phyloP scores from a whole-genome alignment of 2,888 invertebrate species.

The Scaptodrosophila latifasciaeformis region DNA sequence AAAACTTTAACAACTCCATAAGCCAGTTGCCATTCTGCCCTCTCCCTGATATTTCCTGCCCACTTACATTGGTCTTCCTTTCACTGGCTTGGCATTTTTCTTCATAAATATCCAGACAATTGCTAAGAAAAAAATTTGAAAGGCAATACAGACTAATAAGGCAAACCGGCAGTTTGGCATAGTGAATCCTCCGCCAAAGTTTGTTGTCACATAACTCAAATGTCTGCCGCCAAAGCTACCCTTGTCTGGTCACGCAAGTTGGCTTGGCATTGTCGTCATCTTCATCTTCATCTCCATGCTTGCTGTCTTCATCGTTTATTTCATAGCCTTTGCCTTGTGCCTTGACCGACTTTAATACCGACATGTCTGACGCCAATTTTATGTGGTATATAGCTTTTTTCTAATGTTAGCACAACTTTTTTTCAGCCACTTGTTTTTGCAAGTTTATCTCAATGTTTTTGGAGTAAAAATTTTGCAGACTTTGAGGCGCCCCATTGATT shows the following conservation, averaged over 20 bases:
- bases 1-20: conserved; percentile 3
- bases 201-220: conserved; percentile 66
- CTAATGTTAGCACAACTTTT: conserved; percentile 43
- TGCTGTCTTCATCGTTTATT: conserved; percentile 19
- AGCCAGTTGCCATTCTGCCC: background rate
- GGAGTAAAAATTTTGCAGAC: conserved; percentile 71
- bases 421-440: conserved; percentile 41
- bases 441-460: conserved; percentile 48
- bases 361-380: conserved; percentile 71
- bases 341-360: conserved; percentile 66
- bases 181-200: conserved; percentile 25
- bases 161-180: conserved; percentile 37
- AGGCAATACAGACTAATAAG: conserved; percentile 63
- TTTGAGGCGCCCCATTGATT: conserved; percentile 69
- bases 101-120: conserved; percentile 60
- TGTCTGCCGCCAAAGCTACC: conserved; percentile 61
- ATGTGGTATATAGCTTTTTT: conserved; percentile 40
- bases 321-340: conserved; percentile 34
- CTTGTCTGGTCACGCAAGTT: conserved; percentile 56
- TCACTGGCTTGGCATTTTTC: conserved; percentile 39
- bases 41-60: background rate
- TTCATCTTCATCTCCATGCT: conserved; percentile 25
- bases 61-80: conserved; percentile 4
- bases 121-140: conserved; percentile 24
- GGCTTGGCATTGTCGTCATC: conserved; percentile 18